These are phyloP conservation scores for Phylloscopus trochilus DNA, from an alignment of 2,113 vertebrate genomes.

Conservation along the genomic window DNA sequence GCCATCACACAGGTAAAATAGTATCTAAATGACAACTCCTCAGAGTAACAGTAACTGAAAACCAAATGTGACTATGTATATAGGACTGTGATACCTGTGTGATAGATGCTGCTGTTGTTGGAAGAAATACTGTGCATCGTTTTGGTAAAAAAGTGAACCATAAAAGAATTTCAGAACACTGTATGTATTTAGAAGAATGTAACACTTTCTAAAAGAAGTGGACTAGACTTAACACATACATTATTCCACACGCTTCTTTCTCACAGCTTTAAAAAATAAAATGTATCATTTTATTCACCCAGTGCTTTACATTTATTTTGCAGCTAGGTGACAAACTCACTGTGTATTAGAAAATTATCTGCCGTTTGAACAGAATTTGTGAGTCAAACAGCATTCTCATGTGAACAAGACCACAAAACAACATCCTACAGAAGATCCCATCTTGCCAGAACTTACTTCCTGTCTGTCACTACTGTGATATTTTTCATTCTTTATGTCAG, in stretches of 20 bases:
- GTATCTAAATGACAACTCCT: not conserved
- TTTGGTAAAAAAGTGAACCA: not conserved
- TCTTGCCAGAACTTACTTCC: not conserved
- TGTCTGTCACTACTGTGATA: not conserved
- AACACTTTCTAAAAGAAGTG: not conserved
- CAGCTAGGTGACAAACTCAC: not conserved
- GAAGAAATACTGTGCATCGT: not conserved
- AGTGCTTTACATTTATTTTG: not conserved
- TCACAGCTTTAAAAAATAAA: not conserved
- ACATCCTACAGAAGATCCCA: not conserved
- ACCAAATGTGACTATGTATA: not conserved
- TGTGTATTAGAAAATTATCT: not conserved
- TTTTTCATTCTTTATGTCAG: not conserved
- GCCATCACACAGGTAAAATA: not conserved
- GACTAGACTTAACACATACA: not conserved
- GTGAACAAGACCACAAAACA: not conserved
- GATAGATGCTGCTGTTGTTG: not conserved
- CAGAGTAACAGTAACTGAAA: not conserved
- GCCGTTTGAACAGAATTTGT: not conserved
- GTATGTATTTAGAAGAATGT: not conserved
- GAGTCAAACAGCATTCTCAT: not conserved
- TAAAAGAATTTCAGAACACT: not conserved
- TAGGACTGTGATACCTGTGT: not conserved
- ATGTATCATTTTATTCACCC: not conserved
- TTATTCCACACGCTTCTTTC: not conserved